Percentiles rank a stretch among this genome's conserved stretches.
Conservation (phyloP, 2,888 invertebrate species). For the Stratiomys singularior region DNA sequence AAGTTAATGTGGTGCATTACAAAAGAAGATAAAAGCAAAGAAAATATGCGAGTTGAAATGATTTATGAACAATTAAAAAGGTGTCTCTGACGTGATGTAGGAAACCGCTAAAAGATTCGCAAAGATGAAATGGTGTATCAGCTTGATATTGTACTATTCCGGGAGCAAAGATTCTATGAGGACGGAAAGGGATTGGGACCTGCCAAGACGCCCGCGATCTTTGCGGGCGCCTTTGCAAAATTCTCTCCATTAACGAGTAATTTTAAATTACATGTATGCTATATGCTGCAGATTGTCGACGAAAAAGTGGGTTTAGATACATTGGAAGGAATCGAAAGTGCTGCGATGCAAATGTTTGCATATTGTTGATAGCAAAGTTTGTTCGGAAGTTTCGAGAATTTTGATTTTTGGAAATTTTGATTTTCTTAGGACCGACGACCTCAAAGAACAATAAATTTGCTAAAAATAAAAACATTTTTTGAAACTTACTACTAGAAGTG, state of each 20-base stretch:
- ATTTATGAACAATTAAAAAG: conserved; percentile 40
- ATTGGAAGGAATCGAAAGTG: not conserved
- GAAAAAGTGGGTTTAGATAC: not conserved
- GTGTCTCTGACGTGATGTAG: not conserved
- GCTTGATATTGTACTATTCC: not conserved
- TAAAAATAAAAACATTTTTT: too few relatives aligned
- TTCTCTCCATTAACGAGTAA: conserved; percentile 9
- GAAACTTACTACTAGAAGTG: too few relatives aligned
- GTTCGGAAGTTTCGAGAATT: too few relatives aligned
- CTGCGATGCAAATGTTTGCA: not conserved
- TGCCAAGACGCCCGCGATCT: conserved; percentile 25
- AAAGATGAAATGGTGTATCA: not conserved
- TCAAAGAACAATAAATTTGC: too few relatives aligned
- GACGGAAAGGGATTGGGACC: conserved; percentile 13
- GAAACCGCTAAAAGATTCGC: not conserved
- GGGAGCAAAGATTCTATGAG: not conserved
- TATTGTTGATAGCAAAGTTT: not conserved
- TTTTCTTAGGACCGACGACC: too few relatives aligned
- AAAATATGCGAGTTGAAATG: not conserved
- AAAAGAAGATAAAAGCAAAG: not conserved
- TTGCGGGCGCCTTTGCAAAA: not conserved
- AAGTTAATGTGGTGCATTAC: not conserved
- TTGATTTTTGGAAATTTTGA: too few relatives aligned
- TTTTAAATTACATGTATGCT: conserved; percentile 35
- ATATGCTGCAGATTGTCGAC: not conserved